phyloP scores from a whole-genome alignment of 2,888 invertebrate genomes.

The Epinotia nisella region DNA sequence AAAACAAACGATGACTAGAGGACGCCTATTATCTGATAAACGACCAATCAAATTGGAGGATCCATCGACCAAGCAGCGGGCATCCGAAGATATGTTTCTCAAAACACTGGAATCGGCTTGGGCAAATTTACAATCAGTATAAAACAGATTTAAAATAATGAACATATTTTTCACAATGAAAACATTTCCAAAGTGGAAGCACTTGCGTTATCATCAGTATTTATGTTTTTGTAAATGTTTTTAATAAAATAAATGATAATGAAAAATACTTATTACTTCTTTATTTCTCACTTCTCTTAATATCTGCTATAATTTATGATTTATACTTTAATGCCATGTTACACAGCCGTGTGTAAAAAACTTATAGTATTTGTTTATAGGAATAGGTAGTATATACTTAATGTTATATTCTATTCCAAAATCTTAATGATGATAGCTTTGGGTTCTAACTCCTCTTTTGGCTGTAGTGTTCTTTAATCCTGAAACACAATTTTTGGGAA shows the following conservation, averaged over 20 bases:
- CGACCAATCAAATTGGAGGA: slow-evolving; percentile 3
- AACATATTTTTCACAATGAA: too few relatives aligned
- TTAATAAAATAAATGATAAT: slow-evolving; percentile 1
- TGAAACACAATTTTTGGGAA: background rate
- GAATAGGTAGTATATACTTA: too few relatives aligned
- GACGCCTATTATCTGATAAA: background rate
- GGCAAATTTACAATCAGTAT: background rate
- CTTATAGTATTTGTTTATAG: too few relatives aligned
- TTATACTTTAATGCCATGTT: too few relatives aligned
- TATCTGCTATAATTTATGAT: too few relatives aligned
- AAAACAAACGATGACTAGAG: background rate
- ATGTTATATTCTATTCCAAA: too few relatives aligned
- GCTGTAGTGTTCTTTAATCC: background rate
- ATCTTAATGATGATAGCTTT: background rate
- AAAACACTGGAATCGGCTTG: slow-evolving; percentile 7
- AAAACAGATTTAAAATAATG: background rate
- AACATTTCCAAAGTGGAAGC: too few relatives aligned
- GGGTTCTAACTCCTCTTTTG: background rate
- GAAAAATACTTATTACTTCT: background rate
- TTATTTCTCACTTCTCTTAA: background rate
- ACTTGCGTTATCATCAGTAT: background rate
- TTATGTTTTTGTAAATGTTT: slow-evolving; percentile 21
- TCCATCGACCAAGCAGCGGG: background rate
- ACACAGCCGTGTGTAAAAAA: too few relatives aligned
- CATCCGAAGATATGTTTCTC: background rate